phyloP scores from a whole-genome alignment of 1,140 invertebrate species.

The Diabrotica undecimpunctata region DNA sequence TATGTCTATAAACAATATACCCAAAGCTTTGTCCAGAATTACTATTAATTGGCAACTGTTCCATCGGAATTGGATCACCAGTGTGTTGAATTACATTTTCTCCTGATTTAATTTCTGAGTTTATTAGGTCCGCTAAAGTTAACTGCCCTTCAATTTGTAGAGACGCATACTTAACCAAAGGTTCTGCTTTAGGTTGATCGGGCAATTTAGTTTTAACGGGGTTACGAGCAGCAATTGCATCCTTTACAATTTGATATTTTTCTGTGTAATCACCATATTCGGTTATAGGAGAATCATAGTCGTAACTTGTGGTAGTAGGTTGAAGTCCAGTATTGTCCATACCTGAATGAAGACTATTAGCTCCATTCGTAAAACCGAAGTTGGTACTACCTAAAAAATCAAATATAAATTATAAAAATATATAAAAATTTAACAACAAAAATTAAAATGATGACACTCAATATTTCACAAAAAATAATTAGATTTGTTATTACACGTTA shows the following conservation, averaged over 20 bases:
- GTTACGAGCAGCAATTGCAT: conserved; percentile 44
- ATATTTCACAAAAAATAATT: too few relatives aligned
- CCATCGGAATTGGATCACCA: conserved; percentile 51
- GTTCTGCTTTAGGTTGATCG: conserved; percentile 29
- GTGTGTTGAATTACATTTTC: conserved; percentile 23
- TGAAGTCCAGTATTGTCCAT: conserved; percentile 38
- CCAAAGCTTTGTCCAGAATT: conserved; percentile 58
- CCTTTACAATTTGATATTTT: conserved; percentile 47
- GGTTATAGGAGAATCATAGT: conserved; percentile 53
- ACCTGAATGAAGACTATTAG: conserved; percentile 27
- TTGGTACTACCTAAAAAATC: conserved; percentile 64
- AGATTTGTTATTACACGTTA: too few relatives aligned
- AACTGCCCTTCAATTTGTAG: conserved; percentile 13
- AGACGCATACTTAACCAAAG: conserved; percentile 5
- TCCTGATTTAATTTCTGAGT: conserved; percentile 31
- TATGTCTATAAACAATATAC: conserved; percentile 54
- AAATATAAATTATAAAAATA: neutral
- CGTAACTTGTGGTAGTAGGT: conserved; percentile 56
- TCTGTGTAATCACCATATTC: conserved; percentile 52
- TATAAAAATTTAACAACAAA: too few relatives aligned
- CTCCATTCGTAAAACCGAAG: conserved; percentile 66
- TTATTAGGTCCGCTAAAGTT: conserved; percentile 40
- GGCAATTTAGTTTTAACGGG: conserved; percentile 46
- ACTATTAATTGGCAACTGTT: conserved; percentile 53
- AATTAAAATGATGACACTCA: too few relatives aligned